Percentiles rank a stretch among this genome's conserved stretches.
These are phyloP conservation scores for Echinops telfairi DNA, from an alignment of 2,113 vertebrate genomes.

Conservation along the genomic window DNA sequence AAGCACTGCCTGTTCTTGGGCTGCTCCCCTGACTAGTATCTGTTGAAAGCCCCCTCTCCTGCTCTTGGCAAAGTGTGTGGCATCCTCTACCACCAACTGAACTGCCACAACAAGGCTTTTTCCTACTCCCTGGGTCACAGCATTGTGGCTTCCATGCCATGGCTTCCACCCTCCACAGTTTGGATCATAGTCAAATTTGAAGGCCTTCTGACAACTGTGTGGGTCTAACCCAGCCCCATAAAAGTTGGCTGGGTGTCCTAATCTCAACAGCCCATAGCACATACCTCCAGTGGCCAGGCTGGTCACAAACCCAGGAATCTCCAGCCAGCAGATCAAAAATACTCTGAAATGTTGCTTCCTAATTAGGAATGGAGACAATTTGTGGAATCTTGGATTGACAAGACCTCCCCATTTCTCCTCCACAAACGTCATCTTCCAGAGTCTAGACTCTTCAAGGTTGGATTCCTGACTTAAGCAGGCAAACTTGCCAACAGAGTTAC, in stretches of 20 bases:
- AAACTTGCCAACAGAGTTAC: background rate
- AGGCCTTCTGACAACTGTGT: background rate
- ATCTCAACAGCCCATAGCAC: background rate
- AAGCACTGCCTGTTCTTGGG: background rate
- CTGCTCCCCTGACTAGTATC: background rate
- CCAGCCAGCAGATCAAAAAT: background rate
- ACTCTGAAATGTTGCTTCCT: background rate
- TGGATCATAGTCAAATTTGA: background rate
- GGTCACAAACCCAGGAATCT: background rate
- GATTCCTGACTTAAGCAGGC: background rate
- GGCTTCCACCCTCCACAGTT: no score
- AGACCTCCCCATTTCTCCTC: background rate
- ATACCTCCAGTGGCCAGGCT: background rate
- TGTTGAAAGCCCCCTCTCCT: background rate
- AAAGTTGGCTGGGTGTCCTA: background rate
- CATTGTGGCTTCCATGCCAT: no score
- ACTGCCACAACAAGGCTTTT: background rate
- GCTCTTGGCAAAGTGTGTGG: background rate
- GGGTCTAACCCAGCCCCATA: background rate
- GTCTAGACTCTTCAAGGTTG: background rate
- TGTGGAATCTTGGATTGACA: background rate
- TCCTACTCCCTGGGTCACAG: no score
- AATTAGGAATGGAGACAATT: background rate
- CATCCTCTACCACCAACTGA: background rate
- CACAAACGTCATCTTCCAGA: background rate